A percentile compares a stretch with the other conserved stretches of the same genome.
phyloP scores from a whole-genome alignment of 1,140 invertebrate species.

The Macrobrachium rosenbergii region DNA sequence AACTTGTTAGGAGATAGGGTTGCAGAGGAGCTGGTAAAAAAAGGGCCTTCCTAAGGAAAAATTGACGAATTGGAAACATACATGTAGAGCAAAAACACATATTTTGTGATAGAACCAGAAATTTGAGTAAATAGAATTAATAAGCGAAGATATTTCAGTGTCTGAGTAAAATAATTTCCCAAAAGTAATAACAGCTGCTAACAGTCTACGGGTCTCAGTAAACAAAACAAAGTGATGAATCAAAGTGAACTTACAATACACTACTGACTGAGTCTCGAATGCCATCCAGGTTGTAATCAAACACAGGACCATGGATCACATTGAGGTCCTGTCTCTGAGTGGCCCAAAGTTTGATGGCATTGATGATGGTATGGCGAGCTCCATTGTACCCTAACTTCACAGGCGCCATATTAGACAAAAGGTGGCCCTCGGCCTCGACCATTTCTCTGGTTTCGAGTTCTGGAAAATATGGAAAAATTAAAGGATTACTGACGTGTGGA shows the following conservation, averaged over 20 bases:
- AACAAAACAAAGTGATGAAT: background rate
- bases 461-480: slow-evolving; percentile 15
- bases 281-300: slow-evolving; percentile 60
- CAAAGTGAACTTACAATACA: slow-evolving; percentile 36
- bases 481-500: no score
- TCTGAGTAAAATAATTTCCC: no score
- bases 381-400: slow-evolving; percentile 40
- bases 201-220: no score
- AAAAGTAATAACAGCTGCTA: no score
- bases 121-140: no score
- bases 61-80: no score
- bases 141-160: no score
- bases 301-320: slow-evolving; percentile 56
- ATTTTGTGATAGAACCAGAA: no score
- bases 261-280: slow-evolving; percentile 29
- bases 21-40: no score
- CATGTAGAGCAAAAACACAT: no score
- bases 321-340: slow-evolving; percentile 22
- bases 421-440: slow-evolving; percentile 32
- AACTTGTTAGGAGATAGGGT: no score
- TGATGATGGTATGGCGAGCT: slow-evolving; percentile 32
- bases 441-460: slow-evolving; percentile 54
- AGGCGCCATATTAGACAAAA: slow-evolving; percentile 52
- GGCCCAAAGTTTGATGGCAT: slow-evolving; percentile 33
- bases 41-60: no score